Evolutionary conservation across 2,888 invertebrate species (phyloP), one percentile per base, ranked within the genome.

Genomic region (Brenthis daphne): DNA sequence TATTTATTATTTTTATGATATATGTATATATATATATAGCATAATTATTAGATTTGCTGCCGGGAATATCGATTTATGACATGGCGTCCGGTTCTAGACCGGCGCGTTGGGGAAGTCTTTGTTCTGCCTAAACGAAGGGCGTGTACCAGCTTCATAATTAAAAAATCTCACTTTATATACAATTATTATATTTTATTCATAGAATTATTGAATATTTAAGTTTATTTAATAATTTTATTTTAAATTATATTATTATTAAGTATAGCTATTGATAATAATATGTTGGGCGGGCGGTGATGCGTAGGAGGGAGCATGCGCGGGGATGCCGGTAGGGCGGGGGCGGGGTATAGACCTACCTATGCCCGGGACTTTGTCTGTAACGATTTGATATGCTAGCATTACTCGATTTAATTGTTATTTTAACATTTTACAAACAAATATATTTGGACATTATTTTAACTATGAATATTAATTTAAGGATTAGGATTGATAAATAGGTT

Each of bases 301-400:
- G 50, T 29, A 29, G 60, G 48, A 1, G 16, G 37, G 51, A 4
- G 61, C 6, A 33, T 51, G 61, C 50, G 61, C 50, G 51, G 33
- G 29, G n/a, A 12, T 13, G 1, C 12, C 16, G 29, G 12, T 8
- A 43, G 37, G 16, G 6, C 50, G n/a, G 16, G 61, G 51, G 37
- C 48, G 16, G 29, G 50, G 20, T 48, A 14, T 12, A 53, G 51
- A n/a, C n/a, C 29, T 61, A 51, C 51, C 61, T 61, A 6, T 61
- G 51, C 51, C 51, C 51, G 51, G 37, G 51, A 33, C 51, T 37
- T 51, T 37, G 29, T 3, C 37, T 54, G 8, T 66, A 48, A 14
- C 48, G 24, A 58, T 24, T 58, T 58, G 14, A 11, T 11, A 2
- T 11, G 6, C 20, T 8, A 1, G 20, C 47, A 24, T 58, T 58